Evolutionary conservation across 2,888 invertebrate species (phyloP), one percentile per base, ranked within the genome.

Genomic region (Thecocarcelia acutangulata): DNA sequence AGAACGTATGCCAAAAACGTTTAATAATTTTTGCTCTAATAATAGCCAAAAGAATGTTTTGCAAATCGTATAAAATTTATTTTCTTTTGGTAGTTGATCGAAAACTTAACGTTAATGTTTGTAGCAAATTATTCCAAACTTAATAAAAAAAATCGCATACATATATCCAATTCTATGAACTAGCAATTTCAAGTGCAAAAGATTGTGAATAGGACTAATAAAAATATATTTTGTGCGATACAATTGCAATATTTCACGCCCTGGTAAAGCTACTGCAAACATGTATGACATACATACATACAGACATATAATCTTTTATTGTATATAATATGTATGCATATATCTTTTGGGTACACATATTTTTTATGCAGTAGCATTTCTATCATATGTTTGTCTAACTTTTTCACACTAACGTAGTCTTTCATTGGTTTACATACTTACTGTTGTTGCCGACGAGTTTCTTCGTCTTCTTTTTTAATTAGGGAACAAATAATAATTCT

Each of bases 381-480:
- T 33, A 5, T 1, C 48, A 37, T 15, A 19, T 50, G 48, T 56
- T 68, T 50, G 42, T 15, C 40, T 37, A 50, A 13, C 46, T n/a
- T 54, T 58, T 46, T 21, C 15, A 19, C 21, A 5, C 17, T 15
- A 56, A 59, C 50, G 11, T 17, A 46, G 33, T n/a, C 42, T 69
- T 48, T 48, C 21, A 24, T 28, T 44, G 2, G 24, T 33, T 52
- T n/a, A n/a, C 3, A 17, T 40, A 50, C 28, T 46, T 37, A 11
- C 21, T 19, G 11, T n/a, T 46, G 69, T 12, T 5, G 19, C 11
- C 8, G 8, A 21, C 40, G 9, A 3, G n/a, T 12, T 12, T 50
- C 33, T 52, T 68, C 8, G 6, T 50, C 33, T 52, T 68, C 8
- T 72, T 24, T 37, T 40, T 64, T 66, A 68, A 73, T 44, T 64